Evolutionary conservation across 2,888 invertebrate genomes (phyloP), one percentile per base, ranked within the genome.

Genomic region (Chromoteleia sp.): DNA sequence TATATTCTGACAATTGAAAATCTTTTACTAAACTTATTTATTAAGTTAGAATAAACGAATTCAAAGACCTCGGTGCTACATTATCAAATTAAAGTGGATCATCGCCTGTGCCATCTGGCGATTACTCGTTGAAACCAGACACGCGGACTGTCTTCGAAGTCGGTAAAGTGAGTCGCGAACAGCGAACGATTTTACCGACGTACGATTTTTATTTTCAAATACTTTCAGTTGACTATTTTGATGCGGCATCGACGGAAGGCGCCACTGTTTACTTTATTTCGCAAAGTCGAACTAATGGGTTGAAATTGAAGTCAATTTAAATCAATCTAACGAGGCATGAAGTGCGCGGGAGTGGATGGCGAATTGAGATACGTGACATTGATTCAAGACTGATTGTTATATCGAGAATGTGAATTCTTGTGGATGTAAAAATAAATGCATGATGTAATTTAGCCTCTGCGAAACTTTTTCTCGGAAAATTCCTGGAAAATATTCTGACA

Each of bases 301-400:
- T 77, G 67, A 83, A 88, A 88, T 88, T 88, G 85, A 83, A 85
- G 83, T 17, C 88, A 88, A 90, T 89, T 89, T 85, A 80, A 81
- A 82, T 78, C 87, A 89, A 89, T 89, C 85, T 85, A 74, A 65
- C 76, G 48, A 5, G 12, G 25, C 33, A 19, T 29, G 10, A 33
- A 61, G 29, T 1, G 15, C 14, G 2, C 12, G n/a, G 21, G 39
- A 58, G 8, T n/a, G n/a, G 21, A 17, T 0, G 8, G 21, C 39
- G 14, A 58, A 58, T 58, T 39, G 8, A 36, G 12, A 50, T 17
- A 15, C 7, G n/a, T 58, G 58, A 7, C 21, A 39, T 39, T 58
- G 39, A 58, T 39, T 58, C 33, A 56, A 56, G 33, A 36, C 17
- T 14, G 29, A 30, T 14, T n/a, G n/a, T n/a, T n/a, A n/a, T n/a